Conservation (phyloP, 2,113 vertebrate genomes). For the Gallinago paraguaiae region DNA sequence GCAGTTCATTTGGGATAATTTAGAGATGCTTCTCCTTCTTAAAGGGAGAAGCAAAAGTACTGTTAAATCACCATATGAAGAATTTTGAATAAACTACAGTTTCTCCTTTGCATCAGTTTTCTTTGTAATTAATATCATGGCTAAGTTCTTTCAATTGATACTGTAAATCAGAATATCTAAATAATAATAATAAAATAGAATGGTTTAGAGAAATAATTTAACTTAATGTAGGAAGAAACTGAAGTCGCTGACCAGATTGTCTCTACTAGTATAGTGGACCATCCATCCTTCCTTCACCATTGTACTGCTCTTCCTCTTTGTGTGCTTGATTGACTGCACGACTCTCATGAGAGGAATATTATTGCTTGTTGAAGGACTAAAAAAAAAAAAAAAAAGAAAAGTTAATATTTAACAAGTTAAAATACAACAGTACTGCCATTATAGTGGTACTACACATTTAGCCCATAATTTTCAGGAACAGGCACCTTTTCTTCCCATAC, state of each 20-base stretch:
- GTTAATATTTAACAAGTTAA: neutral
- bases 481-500: neutral
- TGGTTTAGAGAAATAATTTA: neutral
- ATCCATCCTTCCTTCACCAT: constrained; percentile 99
- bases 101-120: neutral
- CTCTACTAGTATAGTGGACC: constrained; percentile 96
- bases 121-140: neutral
- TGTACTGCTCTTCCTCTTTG: constrained; percentile 97
- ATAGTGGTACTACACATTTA: neutral
- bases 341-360: constrained; percentile 99
- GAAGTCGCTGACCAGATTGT: constrained; percentile 89
- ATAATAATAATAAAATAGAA: neutral
- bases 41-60: neutral
- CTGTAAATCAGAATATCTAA: neutral
- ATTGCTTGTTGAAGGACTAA: constrained; percentile 95
- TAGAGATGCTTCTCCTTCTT: neutral
- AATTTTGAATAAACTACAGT: neutral
- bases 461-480: neutral
- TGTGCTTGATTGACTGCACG: constrained; percentile 97
- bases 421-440: neutral
- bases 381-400: neutral
- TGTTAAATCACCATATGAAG: neutral
- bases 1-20: neutral
- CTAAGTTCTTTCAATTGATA: neutral
- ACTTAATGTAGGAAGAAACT: neutral